Conservation (phyloP, 2,888 invertebrate species). For the Yponomeuta plumbellus region DNA sequence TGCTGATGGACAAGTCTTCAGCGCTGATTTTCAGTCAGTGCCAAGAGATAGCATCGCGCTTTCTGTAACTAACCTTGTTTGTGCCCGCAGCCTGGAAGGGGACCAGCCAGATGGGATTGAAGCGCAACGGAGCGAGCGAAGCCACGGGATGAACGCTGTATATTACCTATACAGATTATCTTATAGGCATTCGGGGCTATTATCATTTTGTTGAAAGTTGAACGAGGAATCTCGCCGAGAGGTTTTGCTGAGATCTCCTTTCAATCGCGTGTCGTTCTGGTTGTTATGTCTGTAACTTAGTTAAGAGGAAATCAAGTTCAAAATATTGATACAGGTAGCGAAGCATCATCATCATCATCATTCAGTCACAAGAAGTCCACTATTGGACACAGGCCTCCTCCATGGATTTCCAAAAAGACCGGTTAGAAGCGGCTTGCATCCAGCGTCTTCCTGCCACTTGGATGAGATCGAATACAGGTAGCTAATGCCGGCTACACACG, state of each 20-base stretch:
- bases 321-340: too few species aligned
- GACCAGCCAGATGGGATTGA: conserved; percentile 50
- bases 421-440: too few species aligned
- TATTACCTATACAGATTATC: conserved; percentile 2
- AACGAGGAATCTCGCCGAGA: neutral
- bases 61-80: neutral
- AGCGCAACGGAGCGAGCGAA: conserved; percentile 53
- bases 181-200: conserved; percentile 1
- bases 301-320: too few species aligned
- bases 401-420: too few species aligned
- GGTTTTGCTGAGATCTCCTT: neutral
- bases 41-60: neutral
- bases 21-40: too few species aligned
- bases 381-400: too few species aligned
- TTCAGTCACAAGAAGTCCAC: too few species aligned
- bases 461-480: too few species aligned
- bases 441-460: too few species aligned
- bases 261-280: neutral
- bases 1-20: too few species aligned
- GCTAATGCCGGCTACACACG: too few species aligned
- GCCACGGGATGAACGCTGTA: conserved; percentile 54
- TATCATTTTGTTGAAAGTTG: neutral
- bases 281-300: neutral
- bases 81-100: conserved; percentile 34
- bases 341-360: too few species aligned